phyloP scores from a whole-genome alignment of 1,140 invertebrate genomes.

The Drosophila obscura region DNA sequence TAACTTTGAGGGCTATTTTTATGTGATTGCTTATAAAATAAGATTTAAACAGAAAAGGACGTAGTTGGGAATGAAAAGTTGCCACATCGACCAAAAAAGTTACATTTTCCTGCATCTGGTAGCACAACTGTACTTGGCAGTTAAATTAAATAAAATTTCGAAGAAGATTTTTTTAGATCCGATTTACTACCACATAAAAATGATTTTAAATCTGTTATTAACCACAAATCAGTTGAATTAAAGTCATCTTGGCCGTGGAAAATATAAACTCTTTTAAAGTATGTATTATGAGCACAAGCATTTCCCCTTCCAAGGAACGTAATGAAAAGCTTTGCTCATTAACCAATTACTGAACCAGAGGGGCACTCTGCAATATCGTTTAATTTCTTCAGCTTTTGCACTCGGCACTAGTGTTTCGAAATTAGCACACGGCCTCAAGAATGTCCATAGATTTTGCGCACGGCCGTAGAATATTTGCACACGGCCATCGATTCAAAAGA shows the following conservation, averaged over 20 bases:
- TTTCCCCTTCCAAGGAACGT: neutral
- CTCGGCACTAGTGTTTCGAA: constrained; percentile 62
- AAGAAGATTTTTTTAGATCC: too few species aligned
- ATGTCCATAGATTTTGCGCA: constrained; percentile 74
- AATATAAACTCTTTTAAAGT: too few species aligned
- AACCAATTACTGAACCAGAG: constrained; percentile 53
- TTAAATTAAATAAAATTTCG: neutral
- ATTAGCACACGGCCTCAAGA: constrained; percentile 61
- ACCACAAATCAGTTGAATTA: too few species aligned
- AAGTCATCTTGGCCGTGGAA: neutral
- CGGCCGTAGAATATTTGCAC: constrained; percentile 58
- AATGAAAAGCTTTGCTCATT: constrained; percentile 36
- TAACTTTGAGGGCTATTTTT: too few species aligned
- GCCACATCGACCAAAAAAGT: neutral
- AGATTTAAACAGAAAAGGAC: too few species aligned
- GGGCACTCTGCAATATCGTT: constrained; percentile 38
- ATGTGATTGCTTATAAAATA: too few species aligned
- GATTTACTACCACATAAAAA: too few species aligned
- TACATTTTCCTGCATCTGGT: neutral
- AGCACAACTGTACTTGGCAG: neutral
- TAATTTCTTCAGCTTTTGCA: constrained; percentile 46
- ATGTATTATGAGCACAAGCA: neutral
- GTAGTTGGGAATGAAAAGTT: too few species aligned
- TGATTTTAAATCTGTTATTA: too few species aligned
- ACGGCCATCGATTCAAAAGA: constrained; percentile 38